Evolutionary conservation across 2,888 invertebrate species (phyloP).

Genomic region (Melinaea menophilus): DNA sequence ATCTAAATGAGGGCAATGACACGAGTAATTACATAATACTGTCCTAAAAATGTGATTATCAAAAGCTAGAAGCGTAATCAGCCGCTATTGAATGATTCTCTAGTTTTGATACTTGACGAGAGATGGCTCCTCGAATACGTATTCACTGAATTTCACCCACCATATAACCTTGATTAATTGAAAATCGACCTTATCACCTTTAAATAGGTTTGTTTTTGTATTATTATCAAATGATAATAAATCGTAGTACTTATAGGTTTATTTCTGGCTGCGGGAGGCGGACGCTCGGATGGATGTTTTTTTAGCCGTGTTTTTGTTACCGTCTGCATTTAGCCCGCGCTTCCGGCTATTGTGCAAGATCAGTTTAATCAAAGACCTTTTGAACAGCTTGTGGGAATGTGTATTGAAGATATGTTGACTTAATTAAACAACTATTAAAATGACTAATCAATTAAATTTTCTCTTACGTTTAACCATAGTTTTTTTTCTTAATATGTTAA

Average conservation of each 20-base stretch:
- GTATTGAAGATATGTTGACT: background rate
- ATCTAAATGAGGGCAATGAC: no score
- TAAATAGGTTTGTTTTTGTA: constrained; percentile 1
- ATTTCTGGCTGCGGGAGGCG: constrained; percentile 78
- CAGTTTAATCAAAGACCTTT: constrained; percentile 30
- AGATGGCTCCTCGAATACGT: constrained; percentile 31
- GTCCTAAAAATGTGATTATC: no score
- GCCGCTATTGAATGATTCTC: background rate
- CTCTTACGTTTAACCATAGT: no score
- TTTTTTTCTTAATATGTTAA: no score
- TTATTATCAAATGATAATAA: background rate
- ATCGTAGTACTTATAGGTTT: constrained; percentile 42
- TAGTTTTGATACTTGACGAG: background rate
- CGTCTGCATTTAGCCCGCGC: constrained; percentile 63
- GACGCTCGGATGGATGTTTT: constrained; percentile 68
- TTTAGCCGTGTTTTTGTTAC: constrained; percentile 61
- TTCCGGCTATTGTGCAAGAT: constrained; percentile 68
- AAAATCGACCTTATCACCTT: constrained; percentile 16
- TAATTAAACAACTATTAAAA: no score
- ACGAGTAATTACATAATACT: no score
- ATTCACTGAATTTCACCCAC: constrained; percentile 60
- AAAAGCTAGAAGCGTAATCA: background rate
- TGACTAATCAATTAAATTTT: no score
- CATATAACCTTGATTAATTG: constrained; percentile 58
- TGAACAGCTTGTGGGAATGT: constrained; percentile 23